Evolutionary conservation across 1,140 invertebrate species (phyloP).

Genomic region (Danaus plexippus): DNA sequence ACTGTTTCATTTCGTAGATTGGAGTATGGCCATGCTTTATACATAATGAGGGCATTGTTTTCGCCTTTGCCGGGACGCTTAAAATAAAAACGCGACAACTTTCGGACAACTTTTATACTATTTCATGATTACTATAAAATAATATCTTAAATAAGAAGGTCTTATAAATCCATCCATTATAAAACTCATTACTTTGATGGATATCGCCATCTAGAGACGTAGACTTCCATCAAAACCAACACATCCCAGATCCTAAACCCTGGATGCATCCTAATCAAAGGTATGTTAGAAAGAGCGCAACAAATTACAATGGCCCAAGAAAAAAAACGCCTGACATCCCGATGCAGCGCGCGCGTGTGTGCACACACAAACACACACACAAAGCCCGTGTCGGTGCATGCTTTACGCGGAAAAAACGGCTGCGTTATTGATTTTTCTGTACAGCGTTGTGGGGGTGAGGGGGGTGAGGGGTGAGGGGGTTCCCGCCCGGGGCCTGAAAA

Average conservation of each 20-base stretch:
- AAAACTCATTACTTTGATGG: too few species aligned
- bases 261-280: slow-evolving; percentile 49
- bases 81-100: slow-evolving; percentile 20
- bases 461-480: slow-evolving; percentile 5
- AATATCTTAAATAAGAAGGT: background rate
- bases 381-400: slow-evolving; percentile 60
- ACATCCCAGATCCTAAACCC: slow-evolving; percentile 12
- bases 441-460: slow-evolving; percentile 44
- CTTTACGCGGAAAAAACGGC: slow-evolving; percentile 70
- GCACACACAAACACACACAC: slow-evolving; percentile 39
- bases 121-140: slow-evolving; percentile 17
- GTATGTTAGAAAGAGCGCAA: slow-evolving; percentile 30
- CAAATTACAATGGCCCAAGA: slow-evolving; percentile 58
- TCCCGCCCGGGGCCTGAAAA: slow-evolving; percentile 63
- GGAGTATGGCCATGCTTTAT: slow-evolving; percentile 32
- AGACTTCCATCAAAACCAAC: slow-evolving; percentile 2
- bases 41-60: slow-evolving; percentile 36
- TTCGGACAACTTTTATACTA: slow-evolving; percentile 12
- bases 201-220: background rate
- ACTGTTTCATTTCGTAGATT: slow-evolving; percentile 41
- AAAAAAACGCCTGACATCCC: slow-evolving; percentile 49
- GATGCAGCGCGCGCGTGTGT: slow-evolving; percentile 43
- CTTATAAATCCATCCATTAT: too few species aligned
- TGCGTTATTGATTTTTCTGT: slow-evolving; percentile 70
- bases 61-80: slow-evolving; percentile 18